These are phyloP conservation scores for Zaprionus lineosus DNA, from an alignment of 2,888 invertebrate genomes.

Conservation along the genomic window DNA sequence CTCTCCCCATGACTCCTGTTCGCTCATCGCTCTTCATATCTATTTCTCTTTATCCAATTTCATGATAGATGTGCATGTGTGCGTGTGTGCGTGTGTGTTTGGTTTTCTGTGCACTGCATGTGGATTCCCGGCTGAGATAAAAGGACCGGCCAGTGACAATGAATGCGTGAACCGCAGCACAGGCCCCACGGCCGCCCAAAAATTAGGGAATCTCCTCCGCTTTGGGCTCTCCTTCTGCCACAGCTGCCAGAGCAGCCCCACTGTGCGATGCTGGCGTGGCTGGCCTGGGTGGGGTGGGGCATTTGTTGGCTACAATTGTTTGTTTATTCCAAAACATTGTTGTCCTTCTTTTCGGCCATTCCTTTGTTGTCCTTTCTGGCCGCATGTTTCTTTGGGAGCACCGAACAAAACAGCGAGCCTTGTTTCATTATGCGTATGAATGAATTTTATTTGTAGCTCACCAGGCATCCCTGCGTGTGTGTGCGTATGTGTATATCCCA, in stretches of 20 bases:
- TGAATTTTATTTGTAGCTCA: slow-evolving; percentile 76
- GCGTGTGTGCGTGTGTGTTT: slow-evolving; percentile 7
- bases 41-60: slow-evolving; percentile 7
- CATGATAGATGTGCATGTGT: slow-evolving; percentile 1
- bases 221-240: slow-evolving; percentile 17
- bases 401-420: slow-evolving; percentile 22
- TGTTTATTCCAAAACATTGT: slow-evolving; percentile 78
- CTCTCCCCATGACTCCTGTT: background rate
- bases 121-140: slow-evolving; percentile 51
- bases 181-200: too few species aligned
- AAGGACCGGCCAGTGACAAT: slow-evolving; percentile 59
- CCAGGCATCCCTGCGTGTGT: slow-evolving; percentile 14
- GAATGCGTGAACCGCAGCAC: slow-evolving; percentile 42
- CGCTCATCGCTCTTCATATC: slow-evolving; percentile 1
- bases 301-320: slow-evolving; percentile 67
- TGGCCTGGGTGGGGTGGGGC: background rate
- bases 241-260: background rate
- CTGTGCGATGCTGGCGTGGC: background rate
- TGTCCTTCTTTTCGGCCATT: slow-evolving; percentile 70
- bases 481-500: slow-evolving; percentile 3
- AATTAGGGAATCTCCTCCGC: slow-evolving; percentile 38
- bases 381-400: slow-evolving; percentile 40
- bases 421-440: slow-evolving; percentile 78
- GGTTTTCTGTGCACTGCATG: too few species aligned
- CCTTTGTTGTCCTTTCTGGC: slow-evolving; percentile 66